phyloP scores from a whole-genome alignment of 2,797 vertebrate genomes.

The Malacoraja senta region DNA sequence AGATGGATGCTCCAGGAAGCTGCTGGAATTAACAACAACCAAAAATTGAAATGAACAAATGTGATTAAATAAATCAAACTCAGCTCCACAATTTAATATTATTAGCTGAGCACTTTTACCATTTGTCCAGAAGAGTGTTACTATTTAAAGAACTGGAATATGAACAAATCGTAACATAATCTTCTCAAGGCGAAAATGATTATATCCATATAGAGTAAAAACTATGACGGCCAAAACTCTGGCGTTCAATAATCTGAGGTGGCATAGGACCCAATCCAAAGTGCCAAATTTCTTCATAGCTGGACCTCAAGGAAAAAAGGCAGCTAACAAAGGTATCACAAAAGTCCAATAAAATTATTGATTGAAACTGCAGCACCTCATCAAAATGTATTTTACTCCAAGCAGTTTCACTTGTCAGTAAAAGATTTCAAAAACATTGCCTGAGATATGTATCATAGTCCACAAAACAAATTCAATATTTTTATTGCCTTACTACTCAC shows the following conservation, averaged over 20 bases:
- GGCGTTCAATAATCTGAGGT: neutral
- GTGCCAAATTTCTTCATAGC: neutral
- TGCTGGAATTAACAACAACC: neutral
- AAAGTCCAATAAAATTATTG: neutral
- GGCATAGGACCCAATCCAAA: neutral
- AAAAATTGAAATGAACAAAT: neutral
- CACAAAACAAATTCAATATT: neutral
- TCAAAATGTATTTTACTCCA: neutral
- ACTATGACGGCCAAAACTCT: neutral
- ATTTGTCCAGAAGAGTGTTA: neutral
- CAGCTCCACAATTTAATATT: neutral
- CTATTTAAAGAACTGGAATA: constrained; percentile 10
- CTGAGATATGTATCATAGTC: neutral
- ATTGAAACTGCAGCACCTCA: neutral
- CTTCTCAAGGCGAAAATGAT: neutral
- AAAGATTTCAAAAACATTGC: neutral
- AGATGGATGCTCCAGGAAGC: neutral
- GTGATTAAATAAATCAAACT: neutral
- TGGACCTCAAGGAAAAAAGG: neutral
- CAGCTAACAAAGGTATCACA: neutral
- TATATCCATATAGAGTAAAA: neutral
- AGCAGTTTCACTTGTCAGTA: neutral
- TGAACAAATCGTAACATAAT: constrained; percentile 4
- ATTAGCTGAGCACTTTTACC: neutral
- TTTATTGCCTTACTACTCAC: neutral